phyloP scores from a whole-genome alignment of 2,797 vertebrate species.

The Mormyrops boulengeri region DNA sequence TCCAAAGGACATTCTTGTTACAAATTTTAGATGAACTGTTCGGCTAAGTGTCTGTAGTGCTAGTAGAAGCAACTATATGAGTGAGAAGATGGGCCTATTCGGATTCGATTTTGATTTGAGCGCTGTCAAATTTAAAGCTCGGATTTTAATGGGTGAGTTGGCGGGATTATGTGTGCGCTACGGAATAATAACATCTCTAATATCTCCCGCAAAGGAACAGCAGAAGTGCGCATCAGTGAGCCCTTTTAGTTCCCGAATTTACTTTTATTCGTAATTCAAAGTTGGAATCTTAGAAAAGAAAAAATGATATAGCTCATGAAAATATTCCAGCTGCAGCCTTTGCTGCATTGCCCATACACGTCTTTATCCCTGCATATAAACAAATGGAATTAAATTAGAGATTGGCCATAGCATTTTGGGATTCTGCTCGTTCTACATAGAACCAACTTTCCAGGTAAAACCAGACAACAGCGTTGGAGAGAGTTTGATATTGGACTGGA shows the following conservation, averaged over 20 bases:
- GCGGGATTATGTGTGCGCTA: neutral
- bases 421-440: neutral
- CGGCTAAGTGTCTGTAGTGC: neutral
- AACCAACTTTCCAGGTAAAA: neutral
- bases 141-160: neutral
- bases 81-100: neutral
- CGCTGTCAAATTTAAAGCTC: neutral
- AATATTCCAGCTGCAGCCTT: neutral
- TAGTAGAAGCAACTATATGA: neutral
- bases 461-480: neutral
- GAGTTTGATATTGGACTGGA: neutral
- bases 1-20: neutral
- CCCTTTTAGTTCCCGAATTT: neutral
- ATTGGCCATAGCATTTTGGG: neutral
- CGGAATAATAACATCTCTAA: neutral
- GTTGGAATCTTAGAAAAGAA: neutral
- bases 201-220: neutral
- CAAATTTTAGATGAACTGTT: neutral
- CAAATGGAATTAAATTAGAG: neutral
- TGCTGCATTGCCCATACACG: neutral
- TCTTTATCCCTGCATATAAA: neutral
- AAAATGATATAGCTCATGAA: neutral
- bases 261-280: neutral
- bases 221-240: neutral
- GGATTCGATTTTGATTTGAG: neutral